Base-by-base conservation (phyloP, 2,888 invertebrate species). In the Unio delphinus region DNA sequence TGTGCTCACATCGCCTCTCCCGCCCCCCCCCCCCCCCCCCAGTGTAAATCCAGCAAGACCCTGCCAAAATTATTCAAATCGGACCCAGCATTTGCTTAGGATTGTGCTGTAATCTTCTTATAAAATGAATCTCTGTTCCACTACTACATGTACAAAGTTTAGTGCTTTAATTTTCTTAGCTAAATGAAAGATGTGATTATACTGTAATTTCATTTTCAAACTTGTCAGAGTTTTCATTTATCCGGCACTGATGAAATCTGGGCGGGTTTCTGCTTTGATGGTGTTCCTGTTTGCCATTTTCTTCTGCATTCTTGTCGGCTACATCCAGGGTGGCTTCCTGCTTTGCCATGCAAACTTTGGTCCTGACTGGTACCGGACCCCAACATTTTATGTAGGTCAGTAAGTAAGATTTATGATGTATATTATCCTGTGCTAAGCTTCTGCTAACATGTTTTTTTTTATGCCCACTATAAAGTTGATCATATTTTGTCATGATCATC, bases 241-340 rank as follows among this genome's bases (percentile, higher is more conserved):
- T 77, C 90, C 91, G n/a, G 76, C 87, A 23, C 72, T 89, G 64
- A 88, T 89, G 59, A 74, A 79, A 55, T 83, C 86, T 60, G 87
- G 89, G 5, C 91, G 90, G 73, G 87, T 89, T 1, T 87, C 89
- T 8, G 8, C 91, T 4, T 63, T 90, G 56, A 66, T 86, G 28
- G 80, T 89, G 17, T 85, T 88, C 63, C 28, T 89, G 1, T 64
- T 85, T 59, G 92, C 91, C 0, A 76, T 91, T 55, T 23, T 87
- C 8, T 92, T 91, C 82, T 90, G 90, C 69, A 30, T 79, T 4
- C 88, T 87, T 74, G 92, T 92, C 80, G 91, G 91, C n/a, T 90
- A 90, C 72, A 80, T 91, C 55, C 92, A 92, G 81, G 85, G 83
- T n/a, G 78, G 83, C 61, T 83, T 81, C 56, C 78, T 86, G 18